Base-by-base conservation (phyloP, 2,888 invertebrate species). In the Acanthopleura granulata region DNA sequence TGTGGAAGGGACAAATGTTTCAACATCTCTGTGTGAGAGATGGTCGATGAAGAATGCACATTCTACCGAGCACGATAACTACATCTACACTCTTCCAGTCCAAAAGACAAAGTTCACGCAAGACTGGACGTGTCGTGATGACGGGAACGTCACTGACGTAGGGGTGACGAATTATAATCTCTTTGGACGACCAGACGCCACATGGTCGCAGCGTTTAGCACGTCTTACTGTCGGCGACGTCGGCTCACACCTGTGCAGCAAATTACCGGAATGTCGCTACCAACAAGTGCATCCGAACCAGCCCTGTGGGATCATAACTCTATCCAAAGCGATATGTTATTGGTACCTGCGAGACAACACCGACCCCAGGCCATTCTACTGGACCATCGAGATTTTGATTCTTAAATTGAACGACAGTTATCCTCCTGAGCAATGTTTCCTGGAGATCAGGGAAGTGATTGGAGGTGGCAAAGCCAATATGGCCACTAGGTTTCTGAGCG, bases 131-230 rank as follows among this genome's bases (percentile, higher is more conserved):
- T 57, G 57, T 22, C 18, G 57, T 6, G 4, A 57, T 6, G 6
- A 18, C 22, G 22, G 22, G 22, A 18, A 66, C 66, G 40, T 40
- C 40, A 40, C 40, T 40, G 40, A 40, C 9, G 40, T 9, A 6
- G 40, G 40, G 9, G 66, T 6, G 25, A 25, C 29, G 16, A 1
- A 6, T 6, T 66, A 66, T 25, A 3, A 6, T 66, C 29, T 66
- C 27, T 16, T 12, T 16, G 66, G 66, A 14, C 16, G 16, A 6
- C 6, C 6, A 16, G 66, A 22, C 66, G 16, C 66, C 6, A 66
- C 22, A 25, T 66, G 66, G 66, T 66, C 66, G 22, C 66, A 66
- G 25, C 66, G 66, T 22, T 16, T 66, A 22, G 66, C 12, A 3
- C 66, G 66, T 27, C 66, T 66, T 27, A 25, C 22, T 22, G 29